Percentiles rank a stretch among this genome's conserved stretches.
Evolutionary conservation across 2,888 invertebrate genomes (phyloP).

Genomic region (Hofmannophila pseudospretella): DNA sequence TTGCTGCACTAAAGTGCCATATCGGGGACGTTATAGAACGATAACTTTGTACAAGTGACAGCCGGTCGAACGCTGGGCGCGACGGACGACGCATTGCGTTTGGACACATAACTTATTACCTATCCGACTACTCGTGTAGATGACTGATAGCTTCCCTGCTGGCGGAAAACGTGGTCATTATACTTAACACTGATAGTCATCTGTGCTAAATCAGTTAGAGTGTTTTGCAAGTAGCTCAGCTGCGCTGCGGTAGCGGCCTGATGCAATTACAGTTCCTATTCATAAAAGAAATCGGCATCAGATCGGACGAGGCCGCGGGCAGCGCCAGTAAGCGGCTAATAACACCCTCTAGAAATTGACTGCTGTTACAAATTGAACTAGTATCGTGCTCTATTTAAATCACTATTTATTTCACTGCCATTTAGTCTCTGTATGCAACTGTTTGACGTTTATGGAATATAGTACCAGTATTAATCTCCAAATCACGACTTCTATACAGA

Average conservation of each 20-base stretch:
- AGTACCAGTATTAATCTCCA: too few relatives aligned
- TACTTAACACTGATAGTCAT: slow-evolving; percentile 51
- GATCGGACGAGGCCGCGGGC: slow-evolving; percentile 60
- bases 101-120: slow-evolving; percentile 28
- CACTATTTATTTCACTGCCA: slow-evolving; percentile 48
- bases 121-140: slow-evolving; percentile 27
- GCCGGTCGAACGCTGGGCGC: slow-evolving; percentile 31
- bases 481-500: too few relatives aligned
- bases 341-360: slow-evolving; percentile 63
- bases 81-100: slow-evolving; percentile 16
- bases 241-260: slow-evolving; percentile 35
- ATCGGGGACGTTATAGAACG: slow-evolving; percentile 60
- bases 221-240: slow-evolving; percentile 48
- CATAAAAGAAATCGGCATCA: slow-evolving; percentile 69
- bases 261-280: slow-evolving; percentile 64
- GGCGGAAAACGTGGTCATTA: slow-evolving; percentile 38
- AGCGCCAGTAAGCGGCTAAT: slow-evolving; percentile 54
- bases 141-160: slow-evolving; percentile 43
- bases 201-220: slow-evolving; percentile 51
- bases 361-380: slow-evolving; percentile 67
- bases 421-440: slow-evolving; percentile 10
- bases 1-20: slow-evolving; percentile 63
- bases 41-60: slow-evolving; percentile 60
- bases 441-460: too few relatives aligned
- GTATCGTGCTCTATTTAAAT: slow-evolving; percentile 57